Evolutionary conservation across 2,113 vertebrate species (phyloP).

Genomic region (Osmerus mordax): DNA sequence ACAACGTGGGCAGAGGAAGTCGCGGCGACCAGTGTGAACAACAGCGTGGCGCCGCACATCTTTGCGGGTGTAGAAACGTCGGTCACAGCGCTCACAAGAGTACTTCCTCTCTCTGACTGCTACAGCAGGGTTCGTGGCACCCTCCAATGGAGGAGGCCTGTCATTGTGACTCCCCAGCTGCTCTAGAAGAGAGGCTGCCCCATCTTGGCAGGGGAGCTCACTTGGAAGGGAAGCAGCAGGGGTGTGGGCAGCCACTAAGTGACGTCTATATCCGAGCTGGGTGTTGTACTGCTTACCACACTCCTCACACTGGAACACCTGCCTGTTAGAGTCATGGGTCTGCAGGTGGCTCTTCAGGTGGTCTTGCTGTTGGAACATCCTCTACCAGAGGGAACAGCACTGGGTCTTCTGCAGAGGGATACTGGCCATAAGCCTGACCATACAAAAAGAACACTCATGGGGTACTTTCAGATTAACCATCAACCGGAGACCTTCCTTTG

Average conservation of each 20-base stretch:
- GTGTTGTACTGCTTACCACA: conserved; percentile 98
- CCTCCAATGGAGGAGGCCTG: conserved; percentile 73
- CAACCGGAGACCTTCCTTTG: conserved; percentile 25
- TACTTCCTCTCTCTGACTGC: conserved; percentile 90
- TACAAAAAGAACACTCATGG: conserved; percentile 57
- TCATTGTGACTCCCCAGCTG: conserved; percentile 87
- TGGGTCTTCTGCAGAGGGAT: conserved; percentile 81
- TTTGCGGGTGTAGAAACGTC: conserved; percentile 94
- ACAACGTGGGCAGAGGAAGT: conserved; percentile 94
- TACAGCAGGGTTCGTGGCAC: conserved; percentile 40
- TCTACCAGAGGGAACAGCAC: conserved; percentile 79
- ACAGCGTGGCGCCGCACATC: conserved; percentile 93
- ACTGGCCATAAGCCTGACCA: conserved; percentile 80
- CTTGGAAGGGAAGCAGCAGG: conserved; percentile 69
- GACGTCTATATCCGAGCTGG: conserved; percentile 88
- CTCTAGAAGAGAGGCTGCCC: conserved; percentile 84
- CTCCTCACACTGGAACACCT: conserved; percentile 89
- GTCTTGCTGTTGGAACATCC: conserved; percentile 95
- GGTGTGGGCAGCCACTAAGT: conserved; percentile 74
- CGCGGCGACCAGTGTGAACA: conserved; percentile 92
- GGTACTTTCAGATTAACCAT: conserved; percentile 48
- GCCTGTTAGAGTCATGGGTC: conserved; percentile 83
- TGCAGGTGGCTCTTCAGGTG: conserved; percentile 90
- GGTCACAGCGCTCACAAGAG: conserved; percentile 90
- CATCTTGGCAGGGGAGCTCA: conserved; percentile 86